Base-by-base conservation (phyloP, 2,113 vertebrate genomes). In the Forbesichthys papilliferus region DNA sequence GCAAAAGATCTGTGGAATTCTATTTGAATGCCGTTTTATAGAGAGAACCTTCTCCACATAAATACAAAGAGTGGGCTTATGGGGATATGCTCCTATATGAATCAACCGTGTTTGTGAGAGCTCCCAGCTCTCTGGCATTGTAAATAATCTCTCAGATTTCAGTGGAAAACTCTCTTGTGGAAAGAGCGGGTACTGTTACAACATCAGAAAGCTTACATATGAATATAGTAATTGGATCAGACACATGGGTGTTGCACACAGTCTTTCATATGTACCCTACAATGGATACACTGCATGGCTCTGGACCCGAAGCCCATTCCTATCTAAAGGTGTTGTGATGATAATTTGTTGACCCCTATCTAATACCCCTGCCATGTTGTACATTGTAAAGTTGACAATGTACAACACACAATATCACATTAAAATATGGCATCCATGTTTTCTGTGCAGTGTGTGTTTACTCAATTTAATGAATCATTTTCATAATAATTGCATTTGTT, bases 381-480 rank as follows among this genome's bases (percentile, higher is more conserved):
- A 65, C 9, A 33, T 66, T 14, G 33, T 55, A 6, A 48, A 13
- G 60, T 73, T 11, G 10, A 74, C 34, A 61, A 54, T 68, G 69
- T 60, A 34, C 34, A 64, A 60, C 66, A 63, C 67, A n/a, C 13
- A 34, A 61, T 56, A 59, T 52, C 68, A 48, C 48, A 57, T 12
- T 74, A 56, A 53, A 68, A 64, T 72, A 73, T 71, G 77, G 75
- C 74, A 72, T 80, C 66, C 70, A 79, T 13, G 3, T 20, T 78
- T 75, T 42, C 71, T 83, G 74, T 79, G 85, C 71, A 79, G 65
- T 65, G 65, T 54, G 55, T 74, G 55, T 14, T 54, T 49, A 61
- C 58, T 61, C 56, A 16, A 54, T 48, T 62, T 52, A 71, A 71
- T 62, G 64, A 12, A 11, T 33, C 1, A 62, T 69, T 71, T 69